A percentile compares a stretch with the other conserved stretches of the same genome.
Conservation (phyloP, 2,113 vertebrate species). For the Dipodomys stephensi region DNA sequence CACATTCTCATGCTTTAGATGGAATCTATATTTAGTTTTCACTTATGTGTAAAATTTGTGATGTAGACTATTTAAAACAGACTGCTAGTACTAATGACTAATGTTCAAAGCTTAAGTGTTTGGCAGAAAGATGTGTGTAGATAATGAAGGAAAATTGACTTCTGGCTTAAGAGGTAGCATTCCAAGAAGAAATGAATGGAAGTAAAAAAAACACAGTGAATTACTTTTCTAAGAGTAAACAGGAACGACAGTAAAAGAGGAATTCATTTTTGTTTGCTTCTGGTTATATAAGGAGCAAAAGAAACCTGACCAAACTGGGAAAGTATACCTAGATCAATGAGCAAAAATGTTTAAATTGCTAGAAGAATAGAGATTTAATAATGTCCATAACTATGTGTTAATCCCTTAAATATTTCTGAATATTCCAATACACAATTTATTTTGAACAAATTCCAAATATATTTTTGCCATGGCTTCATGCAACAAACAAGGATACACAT, state of each 20-base stretch:
- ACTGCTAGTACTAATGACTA: not conserved
- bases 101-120: not conserved
- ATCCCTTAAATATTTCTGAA: not conserved
- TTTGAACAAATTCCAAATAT: constrained; percentile 36
- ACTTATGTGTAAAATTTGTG: not conserved
- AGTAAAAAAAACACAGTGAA: not conserved
- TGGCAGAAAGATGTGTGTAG: not conserved
- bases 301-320: constrained; percentile 15
- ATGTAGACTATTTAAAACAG: not conserved
- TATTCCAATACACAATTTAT: not conserved
- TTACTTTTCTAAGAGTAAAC: not conserved
- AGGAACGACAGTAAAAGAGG: not conserved
- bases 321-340: not conserved
- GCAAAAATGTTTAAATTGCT: constrained; percentile 39
- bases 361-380: not conserved
- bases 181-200: not conserved
- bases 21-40: not conserved
- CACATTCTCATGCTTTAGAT: constrained; percentile 19
- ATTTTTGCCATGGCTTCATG: not conserved
- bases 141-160: not conserved
- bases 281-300: not conserved
- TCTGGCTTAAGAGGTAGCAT: not conserved
- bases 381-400: not conserved
- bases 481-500: not conserved
- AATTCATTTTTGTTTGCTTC: not conserved